phyloP scores from a whole-genome alignment of 2,888 invertebrate genomes.

The Yponomeuta plumbellus region DNA sequence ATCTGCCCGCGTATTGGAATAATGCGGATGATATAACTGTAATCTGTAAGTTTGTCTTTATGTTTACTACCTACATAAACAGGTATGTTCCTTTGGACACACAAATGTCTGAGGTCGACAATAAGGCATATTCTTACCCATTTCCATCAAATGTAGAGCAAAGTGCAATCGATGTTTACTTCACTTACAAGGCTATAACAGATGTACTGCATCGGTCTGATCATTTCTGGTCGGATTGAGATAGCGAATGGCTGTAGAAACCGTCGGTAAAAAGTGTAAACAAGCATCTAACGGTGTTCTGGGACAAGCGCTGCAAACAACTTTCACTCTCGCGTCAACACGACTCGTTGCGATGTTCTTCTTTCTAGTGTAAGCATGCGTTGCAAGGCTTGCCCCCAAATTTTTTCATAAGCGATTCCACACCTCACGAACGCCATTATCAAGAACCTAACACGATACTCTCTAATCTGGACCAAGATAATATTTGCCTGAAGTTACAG shows the following conservation, averaged over 20 bases:
- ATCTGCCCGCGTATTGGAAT: neutral
- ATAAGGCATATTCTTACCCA: too few species aligned
- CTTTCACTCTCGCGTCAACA: neutral
- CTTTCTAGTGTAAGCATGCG: neutral
- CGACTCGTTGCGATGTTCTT: neutral
- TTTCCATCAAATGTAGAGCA: too few species aligned
- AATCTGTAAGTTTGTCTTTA: too few species aligned
- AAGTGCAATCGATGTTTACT: neutral
- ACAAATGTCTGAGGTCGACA: too few species aligned
- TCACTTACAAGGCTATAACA: neutral
- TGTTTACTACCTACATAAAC: too few species aligned
- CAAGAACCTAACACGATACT: too few species aligned
- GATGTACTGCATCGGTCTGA: neutral
- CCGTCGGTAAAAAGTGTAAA: neutral
- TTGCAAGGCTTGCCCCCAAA: neutral
- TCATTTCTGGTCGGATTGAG: neutral
- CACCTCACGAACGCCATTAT: too few species aligned
- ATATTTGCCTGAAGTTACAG: too few species aligned
- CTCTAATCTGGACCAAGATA: too few species aligned
- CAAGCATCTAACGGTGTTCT: neutral
- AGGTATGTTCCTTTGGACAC: too few species aligned
- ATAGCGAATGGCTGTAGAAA: neutral
- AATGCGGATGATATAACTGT: too few species aligned
- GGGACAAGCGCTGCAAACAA: neutral
- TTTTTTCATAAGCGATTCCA: neutral